Evolutionary conservation across 2,113 vertebrate genomes (phyloP), one percentile per base, ranked within the genome.

Genomic region (Peromyscus californicus): DNA sequence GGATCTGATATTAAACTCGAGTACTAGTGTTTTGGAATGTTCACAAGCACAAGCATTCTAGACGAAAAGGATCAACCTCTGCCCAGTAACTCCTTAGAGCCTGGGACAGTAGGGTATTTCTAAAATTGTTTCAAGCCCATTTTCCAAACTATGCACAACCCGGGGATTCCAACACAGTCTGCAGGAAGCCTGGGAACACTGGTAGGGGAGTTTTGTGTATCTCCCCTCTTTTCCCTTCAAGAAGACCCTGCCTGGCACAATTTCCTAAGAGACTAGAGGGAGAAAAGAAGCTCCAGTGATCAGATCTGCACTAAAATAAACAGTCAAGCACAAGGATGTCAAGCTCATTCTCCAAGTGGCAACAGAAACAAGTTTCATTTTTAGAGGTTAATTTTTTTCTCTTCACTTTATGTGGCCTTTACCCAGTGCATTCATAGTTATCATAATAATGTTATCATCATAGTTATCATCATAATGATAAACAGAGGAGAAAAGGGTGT

Each of bases 371-470:
- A 63, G 54, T 9, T n/a, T 16, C 19, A 61, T 70, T 86, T 90
- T 89, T 22, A 82, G 36, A 51, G 86, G 45, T 31, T 21, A 84
- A 15, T 19, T 33, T 21, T 21, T 72, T 79, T 96, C 78, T 24
- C 6, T 95, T 93, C 90, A 33, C 33, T 91, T 22, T 19, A 45
- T 75, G 26, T 76, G 21, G 21, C 29, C 93, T 63, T 95, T 2
- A 91, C 80, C 3, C 79, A 33, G 7, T 10, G 31, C 8, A 42
- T 51, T 78, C 21, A 79, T 48, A 36, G 0, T 21, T 48, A 76
- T n/a, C n/a, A n/a, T n/a, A n/a, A n/a, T n/a, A n/a, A n/a, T n/a
- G n/a, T n/a, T n/a, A n/a, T n/a, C n/a, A n/a, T n/a, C n/a, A n/a
- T n/a, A n/a, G n/a, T n/a, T n/a, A n/a, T n/a, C n/a, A n/a, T n/a